Percentiles rank a stretch among this genome's conserved stretches.
phyloP scores from a whole-genome alignment of 2,888 invertebrate species.

The Pheosia gnoma region DNA sequence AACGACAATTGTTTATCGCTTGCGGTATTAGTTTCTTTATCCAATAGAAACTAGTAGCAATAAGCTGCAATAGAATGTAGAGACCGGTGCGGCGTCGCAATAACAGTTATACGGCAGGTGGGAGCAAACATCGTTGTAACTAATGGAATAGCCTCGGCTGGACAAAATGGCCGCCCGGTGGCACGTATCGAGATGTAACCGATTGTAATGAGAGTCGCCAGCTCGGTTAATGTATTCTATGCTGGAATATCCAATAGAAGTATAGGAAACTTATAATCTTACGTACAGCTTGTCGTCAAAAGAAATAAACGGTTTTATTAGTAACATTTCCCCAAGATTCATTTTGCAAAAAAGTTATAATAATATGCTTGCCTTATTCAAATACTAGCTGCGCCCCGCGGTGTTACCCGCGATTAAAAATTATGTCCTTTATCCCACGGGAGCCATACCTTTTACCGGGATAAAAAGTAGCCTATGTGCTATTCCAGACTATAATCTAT shows the following conservation, averaged over 20 bases:
- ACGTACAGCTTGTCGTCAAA: too few relatives aligned
- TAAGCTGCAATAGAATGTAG: slow-evolving; percentile 2
- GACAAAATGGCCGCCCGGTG: not conserved
- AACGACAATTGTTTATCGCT: not conserved
- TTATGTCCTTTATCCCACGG: too few relatives aligned
- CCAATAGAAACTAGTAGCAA: not conserved
- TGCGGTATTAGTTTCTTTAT: not conserved
- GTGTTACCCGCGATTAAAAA: too few relatives aligned
- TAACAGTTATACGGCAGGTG: slow-evolving; percentile 3
- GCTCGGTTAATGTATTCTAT: not conserved
- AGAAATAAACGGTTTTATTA: too few relatives aligned
- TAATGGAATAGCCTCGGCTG: not conserved
- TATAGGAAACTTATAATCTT: not conserved
- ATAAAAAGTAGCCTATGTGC: too few relatives aligned
- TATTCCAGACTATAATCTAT: too few relatives aligned
- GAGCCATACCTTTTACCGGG: too few relatives aligned
- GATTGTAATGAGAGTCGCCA: not conserved
- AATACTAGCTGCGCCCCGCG: too few relatives aligned
- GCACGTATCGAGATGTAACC: not conserved
- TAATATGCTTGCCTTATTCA: too few relatives aligned
- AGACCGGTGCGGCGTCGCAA: not conserved
- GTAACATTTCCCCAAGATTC: too few relatives aligned
- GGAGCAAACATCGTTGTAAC: slow-evolving; percentile 3
- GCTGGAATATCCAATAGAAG: not conserved
- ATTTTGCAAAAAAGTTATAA: too few relatives aligned